Conservation (phyloP, 2,113 vertebrate species). For the Coracopsis vasa region DNA sequence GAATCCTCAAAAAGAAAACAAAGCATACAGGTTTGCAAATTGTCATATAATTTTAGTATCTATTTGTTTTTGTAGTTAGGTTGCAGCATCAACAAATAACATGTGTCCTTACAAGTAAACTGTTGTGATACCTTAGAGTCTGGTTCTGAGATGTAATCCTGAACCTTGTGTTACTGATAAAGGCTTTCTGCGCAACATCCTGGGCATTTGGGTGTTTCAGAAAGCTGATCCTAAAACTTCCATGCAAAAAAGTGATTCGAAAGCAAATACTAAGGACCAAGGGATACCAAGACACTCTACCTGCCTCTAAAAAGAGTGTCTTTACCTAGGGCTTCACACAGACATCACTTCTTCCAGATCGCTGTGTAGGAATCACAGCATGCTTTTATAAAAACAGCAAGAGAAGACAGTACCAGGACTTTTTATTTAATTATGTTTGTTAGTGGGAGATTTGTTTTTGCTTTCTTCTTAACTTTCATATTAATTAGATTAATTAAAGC, state of each 20-base stretch:
- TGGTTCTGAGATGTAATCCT: background rate
- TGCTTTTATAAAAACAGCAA: background rate
- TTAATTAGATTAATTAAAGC: background rate
- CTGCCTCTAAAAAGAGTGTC: background rate
- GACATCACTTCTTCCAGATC: background rate
- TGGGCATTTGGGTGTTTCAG: background rate
- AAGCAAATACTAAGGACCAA: background rate
- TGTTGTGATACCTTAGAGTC: background rate
- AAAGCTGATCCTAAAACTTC: background rate
- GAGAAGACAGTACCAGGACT: background rate
- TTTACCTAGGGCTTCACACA: background rate
- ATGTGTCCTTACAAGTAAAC: background rate
- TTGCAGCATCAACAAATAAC: background rate
- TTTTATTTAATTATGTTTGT: background rate
- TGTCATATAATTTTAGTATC: background rate
- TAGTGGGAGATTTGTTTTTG: background rate
- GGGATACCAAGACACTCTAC: fast-evolving
- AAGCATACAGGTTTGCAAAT: background rate
- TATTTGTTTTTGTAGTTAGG: background rate
- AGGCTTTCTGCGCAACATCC: background rate
- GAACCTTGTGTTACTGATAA: background rate
- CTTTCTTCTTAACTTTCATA: background rate
- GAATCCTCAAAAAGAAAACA: background rate
- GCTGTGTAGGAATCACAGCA: background rate
- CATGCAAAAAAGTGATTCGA: background rate